Conservation (phyloP, 2,113 vertebrate genomes). For the Paradoxurus hermaphroditus region DNA sequence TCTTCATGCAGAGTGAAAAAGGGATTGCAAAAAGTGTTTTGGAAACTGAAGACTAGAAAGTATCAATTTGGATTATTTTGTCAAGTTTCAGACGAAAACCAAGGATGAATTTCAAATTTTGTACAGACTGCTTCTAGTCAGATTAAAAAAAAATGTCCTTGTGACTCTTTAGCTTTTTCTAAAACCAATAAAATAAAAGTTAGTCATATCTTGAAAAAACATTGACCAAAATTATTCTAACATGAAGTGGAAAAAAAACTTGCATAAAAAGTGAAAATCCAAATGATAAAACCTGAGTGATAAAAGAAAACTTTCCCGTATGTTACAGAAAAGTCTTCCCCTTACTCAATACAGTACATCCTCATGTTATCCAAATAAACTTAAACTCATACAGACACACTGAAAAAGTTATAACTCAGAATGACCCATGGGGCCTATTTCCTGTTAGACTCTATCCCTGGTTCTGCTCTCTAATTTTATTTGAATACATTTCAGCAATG, state of each 20-base stretch:
- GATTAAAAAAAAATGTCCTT: not conserved
- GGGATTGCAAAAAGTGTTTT: not conserved
- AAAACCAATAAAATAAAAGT: not conserved
- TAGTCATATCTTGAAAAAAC: conserved; percentile 27
- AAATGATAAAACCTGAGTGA: conserved; percentile 32
- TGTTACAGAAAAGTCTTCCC: conserved; percentile 35
- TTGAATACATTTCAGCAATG: conserved; percentile 55
- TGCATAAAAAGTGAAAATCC: conserved; percentile 62
- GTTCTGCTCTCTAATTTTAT: conserved; percentile 40
- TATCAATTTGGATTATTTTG: not conserved
- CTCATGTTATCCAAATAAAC: conserved; percentile 67
- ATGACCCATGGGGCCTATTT: conserved; percentile 61
- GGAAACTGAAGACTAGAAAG: conserved; percentile 5
- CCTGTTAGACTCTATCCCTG: conserved; percentile 41
- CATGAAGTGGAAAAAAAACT: not conserved
- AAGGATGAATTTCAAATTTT: conserved; percentile 22
- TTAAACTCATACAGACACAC: conserved; percentile 41
- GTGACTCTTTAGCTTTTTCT: not conserved
- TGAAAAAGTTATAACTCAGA: conserved; percentile 48
- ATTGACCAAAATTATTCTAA: conserved; percentile 19
- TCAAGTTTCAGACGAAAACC: conserved; percentile 5
- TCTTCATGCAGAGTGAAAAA: not conserved
- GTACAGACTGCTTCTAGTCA: not conserved
- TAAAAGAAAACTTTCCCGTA: conserved; percentile 54
- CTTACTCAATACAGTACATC: conserved; percentile 61